Evolutionary conservation across 2,113 vertebrate species (phyloP), one percentile per base, ranked within the genome.

Genomic region (Spheniscus mendiculus): DNA sequence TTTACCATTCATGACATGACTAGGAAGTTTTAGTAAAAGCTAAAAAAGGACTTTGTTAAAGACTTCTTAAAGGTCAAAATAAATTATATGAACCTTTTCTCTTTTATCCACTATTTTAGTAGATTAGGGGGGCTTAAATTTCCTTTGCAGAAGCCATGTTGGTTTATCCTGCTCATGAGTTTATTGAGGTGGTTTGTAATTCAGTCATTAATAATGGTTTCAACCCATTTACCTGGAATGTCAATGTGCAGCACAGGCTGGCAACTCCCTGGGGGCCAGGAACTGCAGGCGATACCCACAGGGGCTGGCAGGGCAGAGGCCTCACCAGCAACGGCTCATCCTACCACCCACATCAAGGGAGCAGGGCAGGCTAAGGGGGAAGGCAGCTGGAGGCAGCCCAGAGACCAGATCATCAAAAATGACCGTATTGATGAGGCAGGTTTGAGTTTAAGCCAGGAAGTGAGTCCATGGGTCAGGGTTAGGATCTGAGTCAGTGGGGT

Each of bases 281-380:
- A 53, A 21, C 20, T 30, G 34, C 47, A 49, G 45, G 21, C 0
- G 3, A 20, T n/a, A 30, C 17, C 50, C n/a, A 9, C 0, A 0
- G 15, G 12, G 36, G 12, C 18, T 44, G 45, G 15, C 55, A 80
- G 59, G 26, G 12, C 18, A 65, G 26, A 15, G 12, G 6, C 32
- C 59, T 78, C 30, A 44, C 27, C 44, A 72, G 26, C 27, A 72
- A 72, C 22, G 22, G 6, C 27, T 80, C 19, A 13, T 26, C 23
- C 52, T 15, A 44, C 30, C 11, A 50, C 27, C 11, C 27, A 11
- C 34, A 67, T 34, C 27, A 50, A 53, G 20, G 61, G 29, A 80
- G 7, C 45, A 53, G 53, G 67, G 10, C 50, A 91, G 26, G 15
- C n/a, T 49, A 56, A 26, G 8, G 4, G 10, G 6, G 6, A 12